Evolutionary conservation across 2,797 vertebrate genomes (phyloP).

Genomic region (Oreonectes daqikongensis): DNA sequence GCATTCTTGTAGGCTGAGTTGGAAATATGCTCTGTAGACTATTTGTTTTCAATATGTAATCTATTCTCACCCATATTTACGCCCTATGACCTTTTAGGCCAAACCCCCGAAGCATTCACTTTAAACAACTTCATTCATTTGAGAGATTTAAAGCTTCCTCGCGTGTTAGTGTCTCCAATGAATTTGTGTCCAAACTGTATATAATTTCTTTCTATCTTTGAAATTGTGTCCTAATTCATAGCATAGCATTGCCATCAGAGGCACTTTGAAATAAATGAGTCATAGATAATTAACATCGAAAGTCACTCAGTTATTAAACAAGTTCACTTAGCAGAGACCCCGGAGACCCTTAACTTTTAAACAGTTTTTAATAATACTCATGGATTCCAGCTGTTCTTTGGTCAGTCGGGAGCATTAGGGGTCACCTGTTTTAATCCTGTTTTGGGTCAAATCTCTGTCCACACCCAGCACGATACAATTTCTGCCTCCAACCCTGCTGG

Average conservation of each 20-base stretch:
- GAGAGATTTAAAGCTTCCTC: background rate
- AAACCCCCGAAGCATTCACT: background rate
- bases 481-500: conserved; percentile 3
- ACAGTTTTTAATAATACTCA: conserved; percentile 60
- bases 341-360: conserved; percentile 17
- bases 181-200: background rate
- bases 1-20: too few relatives aligned
- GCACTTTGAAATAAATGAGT: conserved; percentile 24
- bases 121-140: conserved; percentile 1
- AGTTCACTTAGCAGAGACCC: conserved; percentile 1
- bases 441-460: conserved; percentile 38
- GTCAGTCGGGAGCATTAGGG: conserved; percentile 61
- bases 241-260: conserved; percentile 9
- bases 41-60: background rate
- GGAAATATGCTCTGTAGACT: background rate
- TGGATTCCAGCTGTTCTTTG: conserved; percentile 58
- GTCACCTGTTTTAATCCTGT: conserved; percentile 65
- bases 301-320: conserved; percentile 31
- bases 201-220: background rate
- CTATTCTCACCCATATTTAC: background rate
- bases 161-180: background rate
- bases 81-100: background rate
- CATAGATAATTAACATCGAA: conserved; percentile 29
- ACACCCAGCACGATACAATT: conserved; percentile 43
- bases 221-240: conserved; percentile 9